Evolutionary conservation across 2,888 invertebrate genomes (phyloP).

Genomic region (Phalangium opilio): DNA sequence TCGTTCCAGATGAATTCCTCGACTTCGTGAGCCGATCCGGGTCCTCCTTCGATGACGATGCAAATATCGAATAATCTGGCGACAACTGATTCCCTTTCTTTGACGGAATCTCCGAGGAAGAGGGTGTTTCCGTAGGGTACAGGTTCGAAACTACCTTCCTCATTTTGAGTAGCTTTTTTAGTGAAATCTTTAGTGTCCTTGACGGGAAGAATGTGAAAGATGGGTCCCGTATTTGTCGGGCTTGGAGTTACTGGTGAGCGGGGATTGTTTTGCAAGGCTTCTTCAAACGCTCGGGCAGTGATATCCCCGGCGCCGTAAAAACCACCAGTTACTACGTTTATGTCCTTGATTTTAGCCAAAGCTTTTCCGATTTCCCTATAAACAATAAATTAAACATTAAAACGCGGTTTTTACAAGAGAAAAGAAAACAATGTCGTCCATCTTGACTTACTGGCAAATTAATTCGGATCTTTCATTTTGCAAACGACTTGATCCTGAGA

Average conservation of each 20-base stretch:
- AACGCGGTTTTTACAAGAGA: background rate
- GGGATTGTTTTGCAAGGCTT: slow-evolving; percentile 12
- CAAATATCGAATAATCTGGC: slow-evolving; percentile 28
- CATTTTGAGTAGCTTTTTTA: slow-evolving; percentile 22
- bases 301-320: slow-evolving; percentile 19
- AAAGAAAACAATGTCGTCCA: background rate
- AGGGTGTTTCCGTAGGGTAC: slow-evolving; percentile 22
- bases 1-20: slow-evolving; percentile 32
- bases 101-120: slow-evolving; percentile 27
- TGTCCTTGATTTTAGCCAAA: slow-evolving; percentile 18
- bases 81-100: slow-evolving; percentile 27
- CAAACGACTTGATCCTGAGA: slow-evolving; percentile 17
- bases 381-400: slow-evolving; percentile 1
- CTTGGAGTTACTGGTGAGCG: background rate
- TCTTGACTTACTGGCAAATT: slow-evolving; percentile 14
- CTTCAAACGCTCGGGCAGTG: slow-evolving; percentile 17
- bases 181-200: slow-evolving; percentile 13
- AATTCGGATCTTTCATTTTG: slow-evolving; percentile 14
- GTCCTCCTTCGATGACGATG: slow-evolving; percentile 29
- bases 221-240: background rate
- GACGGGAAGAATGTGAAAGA: slow-evolving; percentile 16
- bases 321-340: slow-evolving; percentile 20
- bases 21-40: slow-evolving; percentile 26
- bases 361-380: slow-evolving; percentile 20
- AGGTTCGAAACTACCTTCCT: slow-evolving; percentile 18